Conservation (phyloP, 2,113 vertebrate species). For the Pelobates fuscus region DNA sequence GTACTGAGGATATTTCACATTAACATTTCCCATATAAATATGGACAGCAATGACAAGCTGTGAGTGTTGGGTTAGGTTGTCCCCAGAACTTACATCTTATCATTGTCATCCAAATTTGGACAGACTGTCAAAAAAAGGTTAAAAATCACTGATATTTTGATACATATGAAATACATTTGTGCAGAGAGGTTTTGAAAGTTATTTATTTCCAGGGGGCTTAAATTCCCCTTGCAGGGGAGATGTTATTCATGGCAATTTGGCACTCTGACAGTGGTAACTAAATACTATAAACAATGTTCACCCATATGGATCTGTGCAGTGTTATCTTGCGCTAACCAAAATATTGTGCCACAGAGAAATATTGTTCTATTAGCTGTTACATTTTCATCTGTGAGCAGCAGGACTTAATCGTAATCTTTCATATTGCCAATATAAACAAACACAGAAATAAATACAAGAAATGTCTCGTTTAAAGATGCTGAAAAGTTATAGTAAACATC, state of each 20-base stretch:
- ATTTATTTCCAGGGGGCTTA: constrained; percentile 23
- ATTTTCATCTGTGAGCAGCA: constrained; percentile 41
- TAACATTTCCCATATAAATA: too few species aligned
- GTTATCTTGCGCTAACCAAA: constrained; percentile 46
- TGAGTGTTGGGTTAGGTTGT: too few species aligned
- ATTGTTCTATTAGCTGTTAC: constrained; percentile 44
- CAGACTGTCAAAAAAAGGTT: too few species aligned
- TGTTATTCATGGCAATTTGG: constrained; percentile 36
- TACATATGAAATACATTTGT: too few species aligned
- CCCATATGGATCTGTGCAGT: constrained; percentile 42
- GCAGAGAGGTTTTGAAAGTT: background rate
- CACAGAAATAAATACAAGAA: constrained; percentile 45
- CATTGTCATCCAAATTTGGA: too few species aligned
- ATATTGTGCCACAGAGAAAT: constrained; percentile 48
- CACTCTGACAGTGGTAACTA: constrained; percentile 46
- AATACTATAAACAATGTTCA: constrained; percentile 43
- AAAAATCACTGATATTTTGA: too few species aligned
- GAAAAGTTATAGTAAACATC: constrained; percentile 36
- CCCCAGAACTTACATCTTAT: too few species aligned
- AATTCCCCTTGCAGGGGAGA: constrained; percentile 17
- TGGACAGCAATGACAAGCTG: too few species aligned
- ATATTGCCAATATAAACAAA: constrained; percentile 48
- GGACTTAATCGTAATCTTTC: constrained; percentile 45
- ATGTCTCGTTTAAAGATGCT: constrained; percentile 45
- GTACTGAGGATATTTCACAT: too few species aligned